Evolutionary conservation across 1,140 invertebrate genomes (phyloP).

Genomic region (Achroia grisella): DNA sequence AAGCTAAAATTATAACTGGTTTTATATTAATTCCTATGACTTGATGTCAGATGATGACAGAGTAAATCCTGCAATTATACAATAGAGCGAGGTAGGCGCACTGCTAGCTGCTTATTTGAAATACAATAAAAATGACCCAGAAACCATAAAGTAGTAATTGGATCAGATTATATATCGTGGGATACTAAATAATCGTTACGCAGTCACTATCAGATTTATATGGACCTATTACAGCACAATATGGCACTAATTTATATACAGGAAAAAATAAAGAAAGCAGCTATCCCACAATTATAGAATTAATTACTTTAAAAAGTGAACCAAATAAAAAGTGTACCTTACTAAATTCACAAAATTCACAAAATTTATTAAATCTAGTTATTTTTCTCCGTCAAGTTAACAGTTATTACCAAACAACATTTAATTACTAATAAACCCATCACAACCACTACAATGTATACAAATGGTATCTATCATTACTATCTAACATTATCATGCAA

Average conservation of each 20-base stretch:
- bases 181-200: not conserved
- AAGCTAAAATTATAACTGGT: not conserved
- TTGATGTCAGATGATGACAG: not conserved
- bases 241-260: not conserved
- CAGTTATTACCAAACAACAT: no score
- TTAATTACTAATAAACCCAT: no score
- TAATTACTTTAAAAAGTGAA: no score
- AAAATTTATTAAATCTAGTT: no score
- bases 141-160: constrained; percentile 4
- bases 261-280: not conserved
- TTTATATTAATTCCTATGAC: constrained; percentile 1
- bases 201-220: not conserved
- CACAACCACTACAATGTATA: no score
- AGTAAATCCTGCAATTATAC: constrained; percentile 13
- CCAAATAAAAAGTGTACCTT: no score
- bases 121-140: constrained; percentile 34
- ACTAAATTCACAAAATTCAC: no score
- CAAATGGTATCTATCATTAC: no score
- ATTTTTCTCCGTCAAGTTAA: no score
- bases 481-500: no score
- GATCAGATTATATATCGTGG: not conserved
- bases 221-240: not conserved
- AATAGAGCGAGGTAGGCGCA: constrained; percentile 21
- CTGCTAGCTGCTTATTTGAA: constrained; percentile 24
- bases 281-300: not conserved